Conservation (phyloP, 2,888 invertebrate species). For the Callinectes sapidus region DNA sequence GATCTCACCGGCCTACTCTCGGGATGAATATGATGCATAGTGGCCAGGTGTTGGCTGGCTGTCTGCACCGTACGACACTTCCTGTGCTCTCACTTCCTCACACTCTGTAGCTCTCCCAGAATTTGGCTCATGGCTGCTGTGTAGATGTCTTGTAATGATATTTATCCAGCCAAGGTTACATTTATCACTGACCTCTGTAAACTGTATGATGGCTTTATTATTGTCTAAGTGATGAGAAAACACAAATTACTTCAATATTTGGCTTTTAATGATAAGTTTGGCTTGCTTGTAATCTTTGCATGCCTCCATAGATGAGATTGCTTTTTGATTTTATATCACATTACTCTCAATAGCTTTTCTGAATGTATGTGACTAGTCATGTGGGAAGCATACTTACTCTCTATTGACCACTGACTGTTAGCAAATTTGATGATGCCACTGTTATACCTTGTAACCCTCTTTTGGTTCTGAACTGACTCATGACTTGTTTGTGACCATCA, state of each 20-base stretch:
- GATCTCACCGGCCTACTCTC: conserved; percentile 72
- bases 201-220: conserved; percentile 28
- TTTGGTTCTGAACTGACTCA: conserved; percentile 48
- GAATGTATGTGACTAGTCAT: conserved; percentile 48
- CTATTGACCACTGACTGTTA: conserved; percentile 48
- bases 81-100: conserved; percentile 58
- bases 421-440: conserved; percentile 29
- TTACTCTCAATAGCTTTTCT: conserved; percentile 33
- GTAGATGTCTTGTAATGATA: conserved; percentile 61
- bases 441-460: background rate
- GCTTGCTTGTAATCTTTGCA: conserved; percentile 56
- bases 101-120: conserved; percentile 53
- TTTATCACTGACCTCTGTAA: conserved; percentile 33
- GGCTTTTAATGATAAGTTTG: conserved; percentile 41
- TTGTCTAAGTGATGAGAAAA: conserved; percentile 31
- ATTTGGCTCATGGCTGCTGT: conserved; percentile 61
- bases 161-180: conserved; percentile 44
- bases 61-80: conserved; percentile 62
- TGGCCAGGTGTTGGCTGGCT: conserved; percentile 53
- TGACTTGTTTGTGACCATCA: conserved; percentile 64
- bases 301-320: conserved; percentile 40
- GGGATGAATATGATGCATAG: conserved; percentile 72
- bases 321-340: conserved; percentile 19
- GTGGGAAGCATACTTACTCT: conserved; percentile 42
- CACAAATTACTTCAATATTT: conserved; percentile 12